Base-by-base conservation (phyloP, 2,888 invertebrate species). In the Dione vanillae region DNA sequence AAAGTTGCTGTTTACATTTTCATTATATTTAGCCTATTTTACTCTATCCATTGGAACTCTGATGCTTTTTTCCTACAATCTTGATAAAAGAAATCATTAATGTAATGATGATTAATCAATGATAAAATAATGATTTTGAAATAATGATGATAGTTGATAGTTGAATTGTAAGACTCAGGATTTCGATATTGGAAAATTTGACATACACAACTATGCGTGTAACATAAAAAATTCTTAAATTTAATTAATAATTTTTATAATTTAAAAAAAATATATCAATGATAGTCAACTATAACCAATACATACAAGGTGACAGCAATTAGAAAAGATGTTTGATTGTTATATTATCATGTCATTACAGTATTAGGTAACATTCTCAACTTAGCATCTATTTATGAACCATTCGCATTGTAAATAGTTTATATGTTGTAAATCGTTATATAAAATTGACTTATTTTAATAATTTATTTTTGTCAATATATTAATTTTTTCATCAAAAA, bases 291-390 rank as follows among this genome's bases (percentile, higher is more conserved):
- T 27, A 3, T 47, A 16, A 47, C 14, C 16, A 40, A 16, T 19
- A 40, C 16, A 37, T 35, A 54, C 10, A 9, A 59, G 27, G 27
- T 45, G 45, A 45, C 16, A 11, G 1, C 14, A 61, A 61, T 61
- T 43, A 43, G 1, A 7, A 61, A 9, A 43, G n/a, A 9, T 49
- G 35, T 19, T 56, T 45, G 40, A 49, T 45, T 61, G 64, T 10
- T 43, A 61, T 11, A 20, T n/a, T 20, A 20, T 64, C 67, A 47
- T 62, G 58, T 72, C 58, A 67, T 68, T 71, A 72, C 83, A 85
- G 84, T 84, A 84, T 85, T 84, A 85, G 74, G 68, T 71, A 69
- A 80, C 79, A 83, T 82, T 83, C 78, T 69, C 16, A 45, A 45
- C 16, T 16, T 56, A 40, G 40, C 16, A 16, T 49, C 56, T 56